Percentiles rank a stretch among this genome's conserved stretches.
phyloP scores from a whole-genome alignment of 2,113 vertebrate species.

The Cephalophus harveyi region DNA sequence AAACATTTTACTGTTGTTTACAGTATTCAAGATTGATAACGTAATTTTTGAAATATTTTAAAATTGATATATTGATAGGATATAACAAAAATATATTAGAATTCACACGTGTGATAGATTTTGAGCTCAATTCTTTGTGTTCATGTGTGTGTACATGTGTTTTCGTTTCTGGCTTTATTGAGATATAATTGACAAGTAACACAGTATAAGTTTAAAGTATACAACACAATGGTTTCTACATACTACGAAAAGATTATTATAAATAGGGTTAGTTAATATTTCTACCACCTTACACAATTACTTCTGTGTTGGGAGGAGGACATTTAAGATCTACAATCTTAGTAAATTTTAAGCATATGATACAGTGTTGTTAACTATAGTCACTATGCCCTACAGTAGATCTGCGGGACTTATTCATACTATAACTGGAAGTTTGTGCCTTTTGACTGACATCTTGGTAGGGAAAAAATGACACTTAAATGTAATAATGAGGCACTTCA shows the following conservation, averaged over 20 bases:
- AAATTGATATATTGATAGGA: neutral
- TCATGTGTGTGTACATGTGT: neutral
- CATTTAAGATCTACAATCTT: neutral
- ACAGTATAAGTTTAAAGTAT: neutral
- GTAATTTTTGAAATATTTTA: neutral
- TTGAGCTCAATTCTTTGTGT: neutral
- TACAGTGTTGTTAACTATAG: neutral
- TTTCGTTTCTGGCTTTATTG: neutral
- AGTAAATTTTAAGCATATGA: neutral
- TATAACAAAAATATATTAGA: neutral
- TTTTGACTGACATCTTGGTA: neutral
- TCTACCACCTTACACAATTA: neutral
- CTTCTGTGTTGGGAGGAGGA: neutral
- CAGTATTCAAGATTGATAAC: neutral
- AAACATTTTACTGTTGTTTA: neutral
- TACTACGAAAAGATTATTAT: neutral
- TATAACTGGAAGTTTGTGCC: neutral
- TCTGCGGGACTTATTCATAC: neutral
- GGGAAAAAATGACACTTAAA: neutral
- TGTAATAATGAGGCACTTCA: neutral
- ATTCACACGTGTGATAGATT: neutral
- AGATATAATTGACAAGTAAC: neutral
- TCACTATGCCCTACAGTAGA: neutral
- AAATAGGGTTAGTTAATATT: neutral
- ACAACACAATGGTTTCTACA: neutral